Evolutionary conservation across 1,140 invertebrate genomes (phyloP).

Genomic region (Ectropis grisescens): DNA sequence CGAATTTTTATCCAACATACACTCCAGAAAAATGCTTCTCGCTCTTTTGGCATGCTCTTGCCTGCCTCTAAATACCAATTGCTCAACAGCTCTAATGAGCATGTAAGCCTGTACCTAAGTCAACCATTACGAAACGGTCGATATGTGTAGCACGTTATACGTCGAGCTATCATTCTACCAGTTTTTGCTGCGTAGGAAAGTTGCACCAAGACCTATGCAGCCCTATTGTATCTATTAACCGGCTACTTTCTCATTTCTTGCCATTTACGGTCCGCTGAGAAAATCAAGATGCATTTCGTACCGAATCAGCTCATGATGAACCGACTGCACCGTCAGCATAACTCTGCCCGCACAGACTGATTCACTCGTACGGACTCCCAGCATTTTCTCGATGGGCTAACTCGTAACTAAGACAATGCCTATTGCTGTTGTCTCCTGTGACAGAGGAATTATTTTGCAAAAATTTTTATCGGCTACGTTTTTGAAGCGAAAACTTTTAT

Average conservation of each 20-base stretch:
- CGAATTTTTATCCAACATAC: not conserved
- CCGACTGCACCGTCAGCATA: conserved; percentile 14
- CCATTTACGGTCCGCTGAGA: conserved; percentile 58
- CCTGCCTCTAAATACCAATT: conserved; percentile 27
- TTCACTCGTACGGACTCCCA: not conserved
- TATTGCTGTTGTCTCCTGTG: no score
- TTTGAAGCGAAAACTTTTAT: no score
- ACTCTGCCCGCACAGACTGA: conserved; percentile 2
- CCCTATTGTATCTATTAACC: conserved; percentile 66
- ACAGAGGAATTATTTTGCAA: no score
- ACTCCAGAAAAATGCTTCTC: conserved; percentile 14
- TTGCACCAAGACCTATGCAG: conserved; percentile 47
- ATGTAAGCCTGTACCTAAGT: no score
- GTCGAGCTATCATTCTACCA: conserved; percentile 40
- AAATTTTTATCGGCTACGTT: no score
- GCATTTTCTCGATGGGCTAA: no score
- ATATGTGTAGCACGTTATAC: conserved; percentile 35
- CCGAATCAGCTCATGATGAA: conserved; percentile 21
- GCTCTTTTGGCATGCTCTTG: conserved; percentile 37
- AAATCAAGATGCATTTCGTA: conserved; percentile 51
- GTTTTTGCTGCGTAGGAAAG: conserved; percentile 58
- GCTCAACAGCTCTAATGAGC: no score
- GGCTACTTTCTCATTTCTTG: conserved; percentile 63
- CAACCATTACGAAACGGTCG: conserved; percentile 54
- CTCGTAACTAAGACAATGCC: no score